These are phyloP conservation scores for Hirtodrosophila histrioides DNA, from an alignment of 2,888 invertebrate genomes.

Conservation along the genomic window DNA sequence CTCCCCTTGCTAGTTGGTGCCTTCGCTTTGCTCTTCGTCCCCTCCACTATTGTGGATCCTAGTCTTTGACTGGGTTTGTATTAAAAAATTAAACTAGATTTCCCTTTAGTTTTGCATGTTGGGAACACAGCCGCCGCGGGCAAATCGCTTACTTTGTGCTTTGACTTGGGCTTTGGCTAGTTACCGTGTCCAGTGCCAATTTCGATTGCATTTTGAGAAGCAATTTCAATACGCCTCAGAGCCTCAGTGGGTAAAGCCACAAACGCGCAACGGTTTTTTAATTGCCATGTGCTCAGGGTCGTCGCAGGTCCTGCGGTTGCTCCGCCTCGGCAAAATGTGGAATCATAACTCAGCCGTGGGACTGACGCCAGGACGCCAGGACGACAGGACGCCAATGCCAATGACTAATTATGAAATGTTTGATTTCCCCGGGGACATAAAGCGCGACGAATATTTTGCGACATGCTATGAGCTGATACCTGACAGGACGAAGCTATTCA, in stretches of 20 bases:
- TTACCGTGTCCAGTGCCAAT: constrained; percentile 56
- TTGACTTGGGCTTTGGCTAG: constrained; percentile 39
- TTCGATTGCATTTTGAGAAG: constrained; percentile 75
- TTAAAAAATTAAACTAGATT: constrained; percentile 79
- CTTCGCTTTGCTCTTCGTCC: constrained; percentile 6
- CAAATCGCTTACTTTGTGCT: constrained; percentile 66
- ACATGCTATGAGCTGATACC: constrained; percentile 40
- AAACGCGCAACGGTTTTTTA: constrained; percentile 72
- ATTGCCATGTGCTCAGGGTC: constrained; percentile 72
- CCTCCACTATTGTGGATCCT: constrained; percentile 14
- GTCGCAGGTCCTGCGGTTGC: constrained; percentile 29
- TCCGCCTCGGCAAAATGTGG: constrained; percentile 33
- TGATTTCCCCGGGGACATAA: constrained; percentile 80
- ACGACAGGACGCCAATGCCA: constrained; percentile 64
- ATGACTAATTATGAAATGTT: constrained; percentile 83
- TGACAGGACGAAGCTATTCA: constrained; percentile 52
- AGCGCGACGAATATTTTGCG: constrained; percentile 71
- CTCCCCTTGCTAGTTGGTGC: not conserved
- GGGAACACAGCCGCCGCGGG: constrained; percentile 59
- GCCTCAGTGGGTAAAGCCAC: constrained; percentile 58
- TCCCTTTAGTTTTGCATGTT: constrained; percentile 75
- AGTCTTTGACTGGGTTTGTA: constrained; percentile 65
- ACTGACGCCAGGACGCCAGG: constrained; percentile 28
- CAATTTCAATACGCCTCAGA: constrained; percentile 75
- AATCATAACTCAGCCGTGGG: constrained; percentile 65